A percentile compares a stretch with the other conserved stretches of the same genome.
Evolutionary conservation across 2,888 invertebrate species (phyloP).

Genomic region (Apeira syringaria): DNA sequence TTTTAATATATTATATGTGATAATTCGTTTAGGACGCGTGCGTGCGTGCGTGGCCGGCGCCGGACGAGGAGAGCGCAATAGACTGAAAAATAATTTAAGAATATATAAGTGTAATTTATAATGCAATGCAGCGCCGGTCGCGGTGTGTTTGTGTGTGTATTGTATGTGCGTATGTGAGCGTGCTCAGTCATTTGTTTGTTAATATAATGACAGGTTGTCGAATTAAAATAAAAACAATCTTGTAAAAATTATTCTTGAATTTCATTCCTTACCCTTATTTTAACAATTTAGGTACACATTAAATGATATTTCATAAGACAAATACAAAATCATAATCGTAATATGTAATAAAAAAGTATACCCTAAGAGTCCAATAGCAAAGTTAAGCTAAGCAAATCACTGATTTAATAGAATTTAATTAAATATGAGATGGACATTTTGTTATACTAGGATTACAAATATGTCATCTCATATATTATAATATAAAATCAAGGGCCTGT

Average conservation of each 20-base stretch:
- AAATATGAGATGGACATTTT: no score
- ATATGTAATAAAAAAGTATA: no score
- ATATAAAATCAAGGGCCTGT: no score
- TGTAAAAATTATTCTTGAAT: conserved; percentile 71
- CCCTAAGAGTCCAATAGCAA: no score
- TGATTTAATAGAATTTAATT: no score
- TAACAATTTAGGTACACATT: no score
- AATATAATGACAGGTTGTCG: conserved; percentile 91
- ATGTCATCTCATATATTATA: no score
- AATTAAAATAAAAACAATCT: conserved; percentile 86
- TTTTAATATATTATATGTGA: conserved; percentile 88
- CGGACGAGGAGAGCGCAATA: conserved; percentile 83
- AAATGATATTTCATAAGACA: no score
- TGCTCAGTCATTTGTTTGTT: conserved; percentile 84
- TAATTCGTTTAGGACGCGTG: conserved; percentile 84
- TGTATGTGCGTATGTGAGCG: conserved; percentile 86
- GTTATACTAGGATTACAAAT: no score
- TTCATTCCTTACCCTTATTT: conserved; percentile 44
- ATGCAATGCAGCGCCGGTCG: conserved; percentile 85
- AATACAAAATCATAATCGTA: no score
- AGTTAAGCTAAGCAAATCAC: no score
- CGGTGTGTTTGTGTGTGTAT: conserved; percentile 86
- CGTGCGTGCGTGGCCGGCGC: conserved; percentile 82
- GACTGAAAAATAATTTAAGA: conserved; percentile 85
- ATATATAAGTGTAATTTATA: conserved; percentile 86